A percentile compares a stretch with the other conserved stretches of the same genome.
phyloP scores from a whole-genome alignment of 1,140 invertebrate genomes.

The Monomorium pharaonis region DNA sequence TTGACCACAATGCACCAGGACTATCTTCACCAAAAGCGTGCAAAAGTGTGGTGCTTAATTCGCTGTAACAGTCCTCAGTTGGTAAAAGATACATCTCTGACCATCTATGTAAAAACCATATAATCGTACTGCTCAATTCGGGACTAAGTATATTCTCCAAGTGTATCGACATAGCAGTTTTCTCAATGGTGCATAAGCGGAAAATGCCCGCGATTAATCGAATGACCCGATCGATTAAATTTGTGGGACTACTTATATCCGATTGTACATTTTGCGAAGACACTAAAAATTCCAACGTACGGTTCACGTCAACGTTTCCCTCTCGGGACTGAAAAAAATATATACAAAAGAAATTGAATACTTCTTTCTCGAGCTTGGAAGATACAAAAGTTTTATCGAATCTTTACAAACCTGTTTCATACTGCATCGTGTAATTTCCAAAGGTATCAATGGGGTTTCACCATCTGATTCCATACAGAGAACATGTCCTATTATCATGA shows the following conservation, averaged over 20 bases:
- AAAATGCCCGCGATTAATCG: slow-evolving; percentile 89
- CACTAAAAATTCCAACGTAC: slow-evolving; percentile 84
- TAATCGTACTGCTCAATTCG: slow-evolving; percentile 91
- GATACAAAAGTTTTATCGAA: background rate
- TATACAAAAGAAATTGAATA: background rate
- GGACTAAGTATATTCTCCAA: slow-evolving; percentile 90
- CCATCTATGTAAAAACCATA: slow-evolving; percentile 94
- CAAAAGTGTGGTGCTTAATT: slow-evolving; percentile 86
- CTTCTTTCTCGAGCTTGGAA: background rate
- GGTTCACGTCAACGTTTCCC: slow-evolving; percentile 81
- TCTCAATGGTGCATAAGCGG: slow-evolving; percentile 89
- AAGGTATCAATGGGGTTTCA: slow-evolving; percentile 91
- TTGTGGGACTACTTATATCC: slow-evolving; percentile 85
- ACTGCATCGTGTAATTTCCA: slow-evolving; percentile 91
- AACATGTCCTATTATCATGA: slow-evolving; percentile 92
- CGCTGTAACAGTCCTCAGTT: slow-evolving; percentile 88
- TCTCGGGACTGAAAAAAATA: slow-evolving; percentile 70
- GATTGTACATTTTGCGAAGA: slow-evolving; percentile 83
- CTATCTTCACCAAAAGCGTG: slow-evolving; percentile 88
- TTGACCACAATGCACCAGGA: slow-evolving; percentile 86
- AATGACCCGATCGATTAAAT: slow-evolving; percentile 87
- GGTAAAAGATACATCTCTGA: slow-evolving; percentile 91
- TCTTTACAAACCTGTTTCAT: slow-evolving; percentile 84
- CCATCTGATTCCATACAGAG: slow-evolving; percentile 90
- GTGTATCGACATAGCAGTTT: slow-evolving; percentile 87